Percentiles rank a stretch among this genome's conserved stretches.
phyloP scores from a whole-genome alignment of 2,113 vertebrate genomes.

The Dendrocopos noguchii region DNA sequence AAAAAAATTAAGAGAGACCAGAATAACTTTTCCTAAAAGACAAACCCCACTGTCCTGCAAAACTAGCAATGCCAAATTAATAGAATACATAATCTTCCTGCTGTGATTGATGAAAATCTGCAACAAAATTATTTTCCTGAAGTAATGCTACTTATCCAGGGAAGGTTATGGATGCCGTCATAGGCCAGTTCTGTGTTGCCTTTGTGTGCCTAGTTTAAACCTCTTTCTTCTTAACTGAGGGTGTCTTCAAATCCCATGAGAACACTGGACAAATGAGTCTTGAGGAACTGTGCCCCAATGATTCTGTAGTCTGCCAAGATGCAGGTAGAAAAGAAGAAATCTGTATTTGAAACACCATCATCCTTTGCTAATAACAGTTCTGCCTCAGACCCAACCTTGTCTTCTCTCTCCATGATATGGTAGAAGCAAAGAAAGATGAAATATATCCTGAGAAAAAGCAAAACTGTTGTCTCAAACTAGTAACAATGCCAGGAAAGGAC shows the following conservation, averaged over 20 bases:
- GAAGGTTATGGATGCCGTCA: not conserved
- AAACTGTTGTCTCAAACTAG: not conserved
- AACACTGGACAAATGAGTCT: not conserved
- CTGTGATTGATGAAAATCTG: accelerated
- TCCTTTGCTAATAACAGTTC: not conserved
- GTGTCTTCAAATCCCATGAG: not conserved
- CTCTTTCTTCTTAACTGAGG: not conserved
- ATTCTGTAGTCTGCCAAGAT: accelerated
- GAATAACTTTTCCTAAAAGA: too few species aligned
- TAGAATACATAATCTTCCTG: not conserved
- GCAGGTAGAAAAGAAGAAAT: not conserved
- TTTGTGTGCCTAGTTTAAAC: not conserved
- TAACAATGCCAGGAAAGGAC: not conserved
- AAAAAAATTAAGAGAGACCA: too few species aligned
- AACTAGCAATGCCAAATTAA: not conserved
- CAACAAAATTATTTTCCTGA: not conserved
- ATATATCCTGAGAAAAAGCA: not conserved
- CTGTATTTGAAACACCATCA: not conserved
- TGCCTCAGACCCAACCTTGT: not conserved
- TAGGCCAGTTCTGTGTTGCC: not conserved
- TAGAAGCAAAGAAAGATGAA: not conserved
- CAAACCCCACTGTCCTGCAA: too few species aligned
- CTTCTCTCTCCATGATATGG: accelerated
- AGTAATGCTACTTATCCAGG: not conserved
- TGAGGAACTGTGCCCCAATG: not conserved